Conservation (phyloP, 2,888 invertebrate species). For the Eutolmus rufibarbis region DNA sequence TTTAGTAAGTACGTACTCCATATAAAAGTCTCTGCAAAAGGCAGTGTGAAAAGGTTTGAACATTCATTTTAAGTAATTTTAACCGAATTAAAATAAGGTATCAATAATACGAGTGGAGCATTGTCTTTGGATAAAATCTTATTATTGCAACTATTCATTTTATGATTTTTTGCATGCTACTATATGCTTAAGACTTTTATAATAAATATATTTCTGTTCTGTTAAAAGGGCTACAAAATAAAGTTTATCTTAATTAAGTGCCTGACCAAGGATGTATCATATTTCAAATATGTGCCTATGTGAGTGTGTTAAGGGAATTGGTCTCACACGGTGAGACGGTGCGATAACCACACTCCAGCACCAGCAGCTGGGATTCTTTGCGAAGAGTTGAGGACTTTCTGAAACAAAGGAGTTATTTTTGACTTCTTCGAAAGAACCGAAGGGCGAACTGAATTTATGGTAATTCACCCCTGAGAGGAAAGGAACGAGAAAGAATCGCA, state of each 20-base stretch:
- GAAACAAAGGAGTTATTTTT: constrained; percentile 23
- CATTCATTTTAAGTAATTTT: no score
- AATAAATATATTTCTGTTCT: neutral
- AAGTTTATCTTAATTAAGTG: neutral
- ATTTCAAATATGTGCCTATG: neutral
- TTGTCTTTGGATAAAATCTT: no score
- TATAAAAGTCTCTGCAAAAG: no score
- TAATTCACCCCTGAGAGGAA: neutral
- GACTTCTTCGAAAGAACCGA: neutral
- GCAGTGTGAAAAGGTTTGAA: no score
- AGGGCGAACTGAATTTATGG: constrained; percentile 13
- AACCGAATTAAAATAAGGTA: no score
- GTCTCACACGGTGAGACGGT: neutral
- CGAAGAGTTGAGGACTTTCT: constrained; percentile 3
- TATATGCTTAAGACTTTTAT: no score
- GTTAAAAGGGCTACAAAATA: neutral
- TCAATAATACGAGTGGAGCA: no score
- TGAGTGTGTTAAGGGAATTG: neutral
- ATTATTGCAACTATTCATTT: no score
- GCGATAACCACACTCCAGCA: neutral
- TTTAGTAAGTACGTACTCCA: no score
- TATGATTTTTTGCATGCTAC: no score
- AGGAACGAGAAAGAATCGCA: neutral
- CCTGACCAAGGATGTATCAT: neutral
- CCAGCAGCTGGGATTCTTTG: constrained; percentile 12